A percentile compares a stretch with the other conserved stretches of the same genome.
These are phyloP conservation scores for Dysdera silvatica DNA, from an alignment of 1,140 invertebrate genomes.

Conservation along the genomic window DNA sequence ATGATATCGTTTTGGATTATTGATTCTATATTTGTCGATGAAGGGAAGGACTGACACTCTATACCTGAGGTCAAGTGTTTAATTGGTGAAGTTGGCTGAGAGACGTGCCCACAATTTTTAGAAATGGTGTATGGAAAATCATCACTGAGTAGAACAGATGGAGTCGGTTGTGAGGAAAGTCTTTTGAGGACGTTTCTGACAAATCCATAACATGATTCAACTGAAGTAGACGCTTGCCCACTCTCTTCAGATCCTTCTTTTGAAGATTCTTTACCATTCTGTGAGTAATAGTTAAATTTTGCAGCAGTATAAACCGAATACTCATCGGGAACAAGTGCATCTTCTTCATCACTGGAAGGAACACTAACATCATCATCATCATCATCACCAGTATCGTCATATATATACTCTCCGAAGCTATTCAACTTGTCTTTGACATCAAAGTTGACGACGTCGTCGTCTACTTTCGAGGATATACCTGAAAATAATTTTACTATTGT, in stretches of 20 bases:
- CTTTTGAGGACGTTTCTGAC: conserved; percentile 75
- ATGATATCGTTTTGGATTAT: neutral
- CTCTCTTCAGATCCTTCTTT: neutral
- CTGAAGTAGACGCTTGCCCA: conserved; percentile 59
- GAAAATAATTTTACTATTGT: no score
- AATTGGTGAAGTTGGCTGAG: neutral
- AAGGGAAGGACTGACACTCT: neutral
- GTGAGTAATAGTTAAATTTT: neutral
- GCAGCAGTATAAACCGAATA: neutral
- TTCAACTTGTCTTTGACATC: no score
- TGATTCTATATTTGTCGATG: neutral
- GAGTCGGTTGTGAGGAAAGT: no score
- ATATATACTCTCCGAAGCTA: no score
- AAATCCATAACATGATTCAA: conserved; percentile 87
- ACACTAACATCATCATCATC: conserved; percentile 2
- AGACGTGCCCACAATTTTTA: neutral
- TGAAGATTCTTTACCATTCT: neutral
- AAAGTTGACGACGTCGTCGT: no score
- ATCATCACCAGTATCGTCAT: neutral
- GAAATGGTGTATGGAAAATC: no score
- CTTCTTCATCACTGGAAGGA: conserved; percentile 5
- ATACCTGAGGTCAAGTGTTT: neutral
- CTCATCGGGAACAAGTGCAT: neutral
- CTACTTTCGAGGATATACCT: no score
- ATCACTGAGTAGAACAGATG: no score